phyloP scores from a whole-genome alignment of 2,888 invertebrate genomes.

The Rosalia funebris region DNA sequence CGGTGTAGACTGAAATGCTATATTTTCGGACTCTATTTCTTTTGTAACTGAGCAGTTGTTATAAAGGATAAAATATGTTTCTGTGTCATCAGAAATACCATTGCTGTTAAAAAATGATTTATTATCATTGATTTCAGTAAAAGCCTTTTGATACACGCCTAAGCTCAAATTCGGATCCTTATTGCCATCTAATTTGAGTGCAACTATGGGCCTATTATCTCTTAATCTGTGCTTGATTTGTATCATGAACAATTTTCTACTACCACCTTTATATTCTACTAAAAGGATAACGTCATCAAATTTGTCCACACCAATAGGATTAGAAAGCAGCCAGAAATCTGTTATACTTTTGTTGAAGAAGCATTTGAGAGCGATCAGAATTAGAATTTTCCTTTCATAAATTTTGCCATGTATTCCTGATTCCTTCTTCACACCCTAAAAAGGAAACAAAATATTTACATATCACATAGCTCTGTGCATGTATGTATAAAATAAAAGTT shows the following conservation, averaged over 20 bases:
- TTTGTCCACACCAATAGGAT: constrained; percentile 4
- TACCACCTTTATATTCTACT: constrained; percentile 7
- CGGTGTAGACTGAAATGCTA: not conserved
- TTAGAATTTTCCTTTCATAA: constrained; percentile 24
- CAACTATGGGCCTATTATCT: not conserved
- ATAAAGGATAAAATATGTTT: constrained; percentile 13
- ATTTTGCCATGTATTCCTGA: constrained; percentile 27
- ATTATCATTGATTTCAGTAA: not conserved
- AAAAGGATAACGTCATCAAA: constrained; percentile 28
- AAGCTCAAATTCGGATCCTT: constrained; percentile 9
- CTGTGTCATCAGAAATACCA: not conserved
- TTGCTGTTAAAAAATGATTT: constrained; percentile 3
- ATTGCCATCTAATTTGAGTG: constrained; percentile 6
- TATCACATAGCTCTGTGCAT: too few relatives aligned
- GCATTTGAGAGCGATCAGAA: constrained; percentile 27
- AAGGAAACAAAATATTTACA: not conserved
- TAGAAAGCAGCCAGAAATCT: constrained; percentile 28
- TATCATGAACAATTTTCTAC: constrained; percentile 19
- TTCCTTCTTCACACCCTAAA: constrained; percentile 9
- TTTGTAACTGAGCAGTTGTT: constrained; percentile 10
- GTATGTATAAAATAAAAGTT: too few relatives aligned
- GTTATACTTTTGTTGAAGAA: constrained; percentile 19
- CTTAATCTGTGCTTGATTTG: constrained; percentile 24
- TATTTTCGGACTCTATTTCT: constrained; percentile 4
- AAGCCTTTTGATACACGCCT: constrained; percentile 15